Conservation (phyloP, 2,113 vertebrate species). For the Cochlearius cochlearius region DNA sequence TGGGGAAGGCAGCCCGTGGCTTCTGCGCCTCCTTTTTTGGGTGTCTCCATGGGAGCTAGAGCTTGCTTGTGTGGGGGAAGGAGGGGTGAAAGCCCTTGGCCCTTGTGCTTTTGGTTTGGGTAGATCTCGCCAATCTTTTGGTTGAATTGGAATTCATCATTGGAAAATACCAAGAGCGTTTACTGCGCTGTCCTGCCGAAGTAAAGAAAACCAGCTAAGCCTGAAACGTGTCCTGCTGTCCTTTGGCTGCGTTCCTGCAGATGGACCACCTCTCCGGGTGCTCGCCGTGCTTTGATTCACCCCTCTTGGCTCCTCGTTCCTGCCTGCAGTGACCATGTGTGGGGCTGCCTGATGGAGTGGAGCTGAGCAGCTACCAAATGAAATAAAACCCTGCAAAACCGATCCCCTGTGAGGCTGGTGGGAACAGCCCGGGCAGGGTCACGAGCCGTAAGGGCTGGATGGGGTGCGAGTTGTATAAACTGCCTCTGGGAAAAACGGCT, state of each 20-base stretch:
- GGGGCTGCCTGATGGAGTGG: accelerated
- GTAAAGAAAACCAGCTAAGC: not conserved
- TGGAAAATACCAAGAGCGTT: not conserved
- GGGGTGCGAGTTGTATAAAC: not conserved
- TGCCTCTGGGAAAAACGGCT: not conserved
- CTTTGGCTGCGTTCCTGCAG: not conserved
- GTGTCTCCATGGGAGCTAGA: not conserved
- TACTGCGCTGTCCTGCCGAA: not conserved
- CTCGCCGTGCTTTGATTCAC: accelerated
- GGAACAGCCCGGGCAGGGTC: not conserved
- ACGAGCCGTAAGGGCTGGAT: not conserved
- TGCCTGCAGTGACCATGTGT: accelerated
- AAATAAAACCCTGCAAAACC: not conserved
- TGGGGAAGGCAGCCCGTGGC: not conserved
- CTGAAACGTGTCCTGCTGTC: not conserved
- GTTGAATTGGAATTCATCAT: not conserved
- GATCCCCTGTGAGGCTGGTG: not conserved
- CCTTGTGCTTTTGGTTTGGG: not conserved
- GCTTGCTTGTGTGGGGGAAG: not conserved
- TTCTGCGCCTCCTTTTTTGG: not conserved
- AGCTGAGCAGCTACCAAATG: not conserved
- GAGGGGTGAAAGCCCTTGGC: not conserved
- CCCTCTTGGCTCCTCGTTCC: not conserved
- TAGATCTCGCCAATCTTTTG: not conserved
- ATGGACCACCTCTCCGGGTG: not conserved